phyloP scores from a whole-genome alignment of 2,113 vertebrate species.

The Cervus canadensis region DNA sequence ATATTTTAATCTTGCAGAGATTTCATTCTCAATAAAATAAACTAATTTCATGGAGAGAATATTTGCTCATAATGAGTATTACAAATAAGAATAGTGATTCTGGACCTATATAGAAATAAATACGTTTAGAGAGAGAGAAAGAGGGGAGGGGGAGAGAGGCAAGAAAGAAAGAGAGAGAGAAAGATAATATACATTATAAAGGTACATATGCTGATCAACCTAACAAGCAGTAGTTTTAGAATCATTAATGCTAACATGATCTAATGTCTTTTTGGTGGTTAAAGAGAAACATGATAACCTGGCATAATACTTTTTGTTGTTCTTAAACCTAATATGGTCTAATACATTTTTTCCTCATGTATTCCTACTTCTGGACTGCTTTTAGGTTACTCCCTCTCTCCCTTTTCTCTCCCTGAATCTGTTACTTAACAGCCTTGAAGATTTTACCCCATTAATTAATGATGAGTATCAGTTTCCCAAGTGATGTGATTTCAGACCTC shows the following conservation, averaged over 20 bases:
- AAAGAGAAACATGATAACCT: not conserved
- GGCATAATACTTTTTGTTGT: not conserved
- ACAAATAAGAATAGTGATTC: not conserved
- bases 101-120: not conserved
- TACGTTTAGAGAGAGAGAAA: not conserved
- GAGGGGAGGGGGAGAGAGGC: not conserved
- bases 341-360: not conserved
- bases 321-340: not conserved
- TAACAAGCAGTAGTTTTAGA: not conserved
- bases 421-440: not conserved
- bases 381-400: not conserved
- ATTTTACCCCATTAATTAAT: constrained; percentile 38
- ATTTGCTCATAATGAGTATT: not conserved
- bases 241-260: not conserved
- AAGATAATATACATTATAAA: not conserved
- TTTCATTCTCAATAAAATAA: not conserved
- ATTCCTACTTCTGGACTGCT: not conserved
- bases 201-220: not conserved
- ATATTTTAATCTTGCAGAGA: not conserved
- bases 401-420: not conserved
- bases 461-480: constrained; percentile 3
- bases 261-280: not conserved
- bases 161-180: not conserved
- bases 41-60: not conserved
- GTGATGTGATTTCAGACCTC: not conserved